These are phyloP conservation scores for Periphyllus acericola DNA, from an alignment of 2,888 invertebrate genomes.

Conservation along the genomic window DNA sequence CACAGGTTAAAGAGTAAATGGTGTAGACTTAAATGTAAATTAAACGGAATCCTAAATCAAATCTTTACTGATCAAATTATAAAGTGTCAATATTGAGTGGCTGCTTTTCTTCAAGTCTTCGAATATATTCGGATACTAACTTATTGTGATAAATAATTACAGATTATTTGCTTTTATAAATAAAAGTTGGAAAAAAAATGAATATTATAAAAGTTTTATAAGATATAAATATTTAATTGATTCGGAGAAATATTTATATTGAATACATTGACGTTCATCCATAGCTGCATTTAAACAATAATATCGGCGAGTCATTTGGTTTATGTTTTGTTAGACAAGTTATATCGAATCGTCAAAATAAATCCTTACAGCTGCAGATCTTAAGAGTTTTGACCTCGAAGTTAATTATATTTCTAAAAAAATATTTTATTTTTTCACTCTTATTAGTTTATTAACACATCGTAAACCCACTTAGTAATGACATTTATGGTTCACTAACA, in stretches of 20 bases:
- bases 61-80: too few relatives aligned
- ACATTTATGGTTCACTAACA: background rate
- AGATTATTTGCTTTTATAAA: too few relatives aligned
- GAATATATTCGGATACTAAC: too few relatives aligned
- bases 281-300: background rate
- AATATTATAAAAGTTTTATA: too few relatives aligned
- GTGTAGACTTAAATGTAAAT: too few relatives aligned
- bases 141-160: too few relatives aligned
- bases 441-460: background rate
- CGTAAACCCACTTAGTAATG: slow-evolving; percentile 10
- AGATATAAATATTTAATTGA: background rate
- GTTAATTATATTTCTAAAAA: slow-evolving; percentile 2
- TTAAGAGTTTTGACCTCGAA: slow-evolving; percentile 15
- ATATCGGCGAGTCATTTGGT: slow-evolving; percentile 1
- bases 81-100: too few relatives aligned
- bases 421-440: background rate
- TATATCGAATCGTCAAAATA: background rate
- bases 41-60: too few relatives aligned
- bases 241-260: background rate
- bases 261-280: background rate
- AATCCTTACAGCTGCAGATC: background rate
- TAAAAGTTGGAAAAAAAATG: too few relatives aligned
- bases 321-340: background rate
- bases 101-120: too few relatives aligned
- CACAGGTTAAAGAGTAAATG: too few relatives aligned